Percentiles rank a stretch among this genome's conserved stretches.
Evolutionary conservation across 2,888 invertebrate genomes (phyloP).

Genomic region (Romanomermis culicivorax): DNA sequence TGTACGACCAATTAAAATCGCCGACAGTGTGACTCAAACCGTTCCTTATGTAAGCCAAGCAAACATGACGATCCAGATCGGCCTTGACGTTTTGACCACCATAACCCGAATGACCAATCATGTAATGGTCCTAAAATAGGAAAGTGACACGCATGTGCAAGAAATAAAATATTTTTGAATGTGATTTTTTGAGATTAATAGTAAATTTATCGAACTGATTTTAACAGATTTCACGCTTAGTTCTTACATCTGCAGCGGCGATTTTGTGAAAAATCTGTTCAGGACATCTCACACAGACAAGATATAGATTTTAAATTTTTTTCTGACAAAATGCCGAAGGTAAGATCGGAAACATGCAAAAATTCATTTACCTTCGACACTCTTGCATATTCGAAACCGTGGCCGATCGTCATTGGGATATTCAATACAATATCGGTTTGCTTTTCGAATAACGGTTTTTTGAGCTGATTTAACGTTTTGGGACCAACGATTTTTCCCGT

Average conservation of each 20-base stretch:
- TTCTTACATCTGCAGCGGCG: too few relatives aligned
- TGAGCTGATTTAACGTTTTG: neutral
- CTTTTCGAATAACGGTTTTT: neutral
- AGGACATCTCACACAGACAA: too few relatives aligned
- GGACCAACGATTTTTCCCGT: neutral
- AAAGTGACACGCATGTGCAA: too few relatives aligned
- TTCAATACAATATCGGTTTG: neutral
- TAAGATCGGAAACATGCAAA: too few relatives aligned
- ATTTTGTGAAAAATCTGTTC: too few relatives aligned
- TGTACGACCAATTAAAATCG: conserved; percentile 11
- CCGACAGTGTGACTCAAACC: conserved; percentile 21
- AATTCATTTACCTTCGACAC: neutral
- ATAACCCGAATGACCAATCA: conserved; percentile 30
- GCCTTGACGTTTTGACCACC: conserved; percentile 31
- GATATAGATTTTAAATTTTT: too few relatives aligned
- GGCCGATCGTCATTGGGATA: neutral
- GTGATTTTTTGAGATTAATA: too few relatives aligned
- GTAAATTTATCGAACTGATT: too few relatives aligned
- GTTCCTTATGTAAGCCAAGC: conserved; percentile 31
- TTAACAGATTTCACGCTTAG: too few relatives aligned
- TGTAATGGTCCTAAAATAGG: neutral
- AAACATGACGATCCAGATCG: conserved; percentile 28
- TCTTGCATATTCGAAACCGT: neutral
- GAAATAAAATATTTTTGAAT: too few relatives aligned
- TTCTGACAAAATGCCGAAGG: too few relatives aligned